phyloP scores from a whole-genome alignment of 2,797 vertebrate species.

The Phoxinus dragarum region DNA sequence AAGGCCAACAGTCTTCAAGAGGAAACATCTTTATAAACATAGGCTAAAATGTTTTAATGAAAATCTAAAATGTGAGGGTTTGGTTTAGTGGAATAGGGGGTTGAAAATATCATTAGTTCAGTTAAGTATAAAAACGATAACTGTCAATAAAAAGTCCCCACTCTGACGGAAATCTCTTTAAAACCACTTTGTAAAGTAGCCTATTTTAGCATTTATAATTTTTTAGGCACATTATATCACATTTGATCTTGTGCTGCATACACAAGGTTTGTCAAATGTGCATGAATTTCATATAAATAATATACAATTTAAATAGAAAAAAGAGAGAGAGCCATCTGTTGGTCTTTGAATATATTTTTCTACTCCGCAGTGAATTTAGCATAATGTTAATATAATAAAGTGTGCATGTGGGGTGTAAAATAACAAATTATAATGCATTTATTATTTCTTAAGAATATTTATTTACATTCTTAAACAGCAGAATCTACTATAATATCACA shows the following conservation, averaged over 20 bases:
- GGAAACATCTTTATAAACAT: background rate
- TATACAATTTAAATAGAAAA: background rate
- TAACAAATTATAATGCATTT: background rate
- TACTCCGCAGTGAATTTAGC: background rate
- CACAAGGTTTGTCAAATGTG: background rate
- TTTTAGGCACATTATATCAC: background rate
- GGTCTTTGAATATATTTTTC: constrained; percentile 23
- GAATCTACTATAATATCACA: background rate
- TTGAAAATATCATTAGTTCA: background rate
- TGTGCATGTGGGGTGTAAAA: background rate
- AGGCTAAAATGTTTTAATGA: background rate
- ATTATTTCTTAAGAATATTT: background rate
- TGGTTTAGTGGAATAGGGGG: background rate
- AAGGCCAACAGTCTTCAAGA: background rate
- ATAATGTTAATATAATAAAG: background rate
- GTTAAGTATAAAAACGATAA: background rate
- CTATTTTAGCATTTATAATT: background rate
- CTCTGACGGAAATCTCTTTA: background rate
- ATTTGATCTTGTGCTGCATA: background rate
- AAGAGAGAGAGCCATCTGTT: constrained; percentile 36
- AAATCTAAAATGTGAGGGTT: background rate
- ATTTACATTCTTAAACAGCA: constrained; percentile 24
- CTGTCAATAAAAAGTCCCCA: background rate
- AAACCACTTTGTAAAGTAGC: background rate
- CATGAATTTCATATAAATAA: too few relatives aligned